Base-by-base conservation (phyloP, 2,797 vertebrate genomes). In the Cetoscarus ocellatus region DNA sequence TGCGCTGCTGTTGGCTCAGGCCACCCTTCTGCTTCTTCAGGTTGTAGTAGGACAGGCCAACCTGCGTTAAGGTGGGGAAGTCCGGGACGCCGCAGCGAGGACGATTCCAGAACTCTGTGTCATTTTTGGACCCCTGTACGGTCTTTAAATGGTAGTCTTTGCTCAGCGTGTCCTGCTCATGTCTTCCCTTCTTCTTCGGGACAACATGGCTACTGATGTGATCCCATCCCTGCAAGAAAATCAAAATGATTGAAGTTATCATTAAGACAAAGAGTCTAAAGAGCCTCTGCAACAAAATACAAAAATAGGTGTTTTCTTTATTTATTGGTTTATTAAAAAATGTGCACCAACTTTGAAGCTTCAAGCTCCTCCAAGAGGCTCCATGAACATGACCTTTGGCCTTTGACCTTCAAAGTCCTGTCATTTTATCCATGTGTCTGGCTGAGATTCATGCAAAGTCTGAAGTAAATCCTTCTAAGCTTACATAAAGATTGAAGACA, bases 1-100 rank as follows among this genome's bases (percentile, higher is more conserved):
- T 93, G 36, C 96, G 92, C 67, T 95, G 80, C 53, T 82, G 66
- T 13, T 38, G 34, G 0, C 53, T 83, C 35, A 64, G 69, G n/a
- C 10, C 49, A 52, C 50, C 69, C 11, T 36, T 70, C 61, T 64
- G 72, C 48, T 72, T 70, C 57, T 74, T 80, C 38, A 70, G 63
- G 63, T 55, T 62, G 61, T 53, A 62, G 47, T 79, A 52, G 0
- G 63, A 64, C 48, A 54, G 27, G 53, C 50, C 40, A 0, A 55
- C 52, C 40, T 55, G 54, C 0, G 0, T 82, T 7, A 69, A 54
- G 2, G 17, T 27, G 17, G 87, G 69, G 47, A 83, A 73, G 73
- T 90, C 89, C 9, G 87, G 89, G 38, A 89, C 82, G 10, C 89
- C 87, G 18, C 89, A 90, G 45, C 79, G 87, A 57, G 80, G 84